Percentiles rank a stretch among this genome's conserved stretches.
Conservation (phyloP, 2,797 vertebrate genomes). For the Neostethus bicornis region DNA sequence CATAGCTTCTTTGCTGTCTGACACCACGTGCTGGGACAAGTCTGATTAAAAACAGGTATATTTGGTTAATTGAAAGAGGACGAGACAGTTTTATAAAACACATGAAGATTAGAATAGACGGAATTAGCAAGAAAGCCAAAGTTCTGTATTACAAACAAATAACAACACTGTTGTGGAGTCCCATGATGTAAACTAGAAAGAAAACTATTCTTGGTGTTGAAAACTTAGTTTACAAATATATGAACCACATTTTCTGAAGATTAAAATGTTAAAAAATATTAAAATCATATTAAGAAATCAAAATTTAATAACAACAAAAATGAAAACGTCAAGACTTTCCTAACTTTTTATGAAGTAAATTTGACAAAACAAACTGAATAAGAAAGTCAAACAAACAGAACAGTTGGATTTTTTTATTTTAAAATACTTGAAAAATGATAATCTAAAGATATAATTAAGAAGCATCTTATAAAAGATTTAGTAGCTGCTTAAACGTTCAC, state of each 20-base stretch:
- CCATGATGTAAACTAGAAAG: not conserved
- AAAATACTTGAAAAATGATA: not conserved
- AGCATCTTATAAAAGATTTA: conserved; percentile 31
- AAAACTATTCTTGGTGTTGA: not conserved
- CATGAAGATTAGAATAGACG: no score
- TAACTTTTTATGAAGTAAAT: not conserved
- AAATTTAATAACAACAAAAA: not conserved
- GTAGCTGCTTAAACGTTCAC: no score
- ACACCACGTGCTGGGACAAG: conserved; percentile 92
- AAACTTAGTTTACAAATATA: no score
- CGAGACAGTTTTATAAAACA: no score
- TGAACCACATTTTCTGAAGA: not conserved
- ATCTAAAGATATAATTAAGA: conserved; percentile 40
- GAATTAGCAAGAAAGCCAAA: conserved; percentile 8
- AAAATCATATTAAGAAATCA: not conserved
- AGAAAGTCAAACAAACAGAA: no score
- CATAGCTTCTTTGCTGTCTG: conserved; percentile 91
- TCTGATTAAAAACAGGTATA: conserved; percentile 78
- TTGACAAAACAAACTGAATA: not conserved
- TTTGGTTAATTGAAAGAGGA: no score
- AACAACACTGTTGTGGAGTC: not conserved
- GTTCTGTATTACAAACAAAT: not conserved
- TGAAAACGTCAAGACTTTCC: no score
- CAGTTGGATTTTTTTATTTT: not conserved
- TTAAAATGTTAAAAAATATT: not conserved